Evolutionary conservation across 2,888 invertebrate species (phyloP).

Genomic region (Romanomermis culicivorax): DNA sequence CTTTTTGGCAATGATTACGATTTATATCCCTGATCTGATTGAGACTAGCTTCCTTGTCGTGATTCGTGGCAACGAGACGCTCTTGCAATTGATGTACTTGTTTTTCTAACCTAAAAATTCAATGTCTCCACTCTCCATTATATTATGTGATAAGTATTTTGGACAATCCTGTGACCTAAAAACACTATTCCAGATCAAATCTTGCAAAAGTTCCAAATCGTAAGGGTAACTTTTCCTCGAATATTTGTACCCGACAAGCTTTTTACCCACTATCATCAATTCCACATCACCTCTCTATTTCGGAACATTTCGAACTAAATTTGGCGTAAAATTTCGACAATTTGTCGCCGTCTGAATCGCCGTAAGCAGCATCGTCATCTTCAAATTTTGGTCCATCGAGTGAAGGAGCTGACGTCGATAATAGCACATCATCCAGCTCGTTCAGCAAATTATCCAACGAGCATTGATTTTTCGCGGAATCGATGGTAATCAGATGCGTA

Average conservation of each 20-base stretch:
- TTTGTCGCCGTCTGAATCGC: slow-evolving; percentile 8
- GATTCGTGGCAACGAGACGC: slow-evolving; percentile 16
- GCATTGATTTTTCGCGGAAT: too few species aligned
- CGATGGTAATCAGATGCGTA: too few species aligned
- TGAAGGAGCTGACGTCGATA: too few species aligned
- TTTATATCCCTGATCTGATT: neutral
- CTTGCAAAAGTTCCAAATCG: neutral
- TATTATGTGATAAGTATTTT: too few species aligned
- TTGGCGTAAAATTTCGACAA: slow-evolving; percentile 9
- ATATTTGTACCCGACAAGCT: too few species aligned
- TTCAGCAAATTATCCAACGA: too few species aligned
- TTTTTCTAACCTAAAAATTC: slow-evolving; percentile 16
- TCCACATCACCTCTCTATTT: slow-evolving; percentile 10
- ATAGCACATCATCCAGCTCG: too few species aligned
- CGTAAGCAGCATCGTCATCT: too few species aligned
- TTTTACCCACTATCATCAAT: too few species aligned
- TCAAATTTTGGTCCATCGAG: too few species aligned
- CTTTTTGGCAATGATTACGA: slow-evolving; percentile 10
- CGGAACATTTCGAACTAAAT: slow-evolving; percentile 9
- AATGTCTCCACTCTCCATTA: too few species aligned
- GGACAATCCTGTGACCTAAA: too few species aligned
- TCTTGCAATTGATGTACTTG: slow-evolving; percentile 20
- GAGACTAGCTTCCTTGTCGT: slow-evolving; percentile 16
- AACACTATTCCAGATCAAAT: neutral
- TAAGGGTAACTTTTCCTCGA: neutral